A percentile compares a stretch with the other conserved stretches of the same genome.
Conservation (phyloP, 2,888 invertebrate genomes). For the Polydesmus complanatus region DNA sequence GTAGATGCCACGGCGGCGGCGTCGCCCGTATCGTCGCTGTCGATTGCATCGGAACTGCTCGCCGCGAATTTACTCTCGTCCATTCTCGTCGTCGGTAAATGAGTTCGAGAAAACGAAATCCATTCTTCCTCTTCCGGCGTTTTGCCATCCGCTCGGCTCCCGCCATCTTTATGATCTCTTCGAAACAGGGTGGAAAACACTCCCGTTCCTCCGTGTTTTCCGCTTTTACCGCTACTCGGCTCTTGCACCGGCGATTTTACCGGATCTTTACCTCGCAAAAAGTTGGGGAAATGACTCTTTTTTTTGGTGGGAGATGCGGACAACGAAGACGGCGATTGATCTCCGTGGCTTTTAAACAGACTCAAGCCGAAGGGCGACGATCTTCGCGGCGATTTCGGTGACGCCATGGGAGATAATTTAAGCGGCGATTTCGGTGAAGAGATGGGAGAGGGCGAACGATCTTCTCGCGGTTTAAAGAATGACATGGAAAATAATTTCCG, state of each 20-base stretch:
- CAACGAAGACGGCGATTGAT: slow-evolving; percentile 1
- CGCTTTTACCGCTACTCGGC: not conserved
- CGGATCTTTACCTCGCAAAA: not conserved
- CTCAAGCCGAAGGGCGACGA: slow-evolving; percentile 9
- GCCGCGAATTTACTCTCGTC: not conserved
- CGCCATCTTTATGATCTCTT: not conserved
- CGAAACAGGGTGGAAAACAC: slow-evolving; percentile 3
- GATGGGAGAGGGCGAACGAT: slow-evolving; percentile 15
- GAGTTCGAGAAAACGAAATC: not conserved
- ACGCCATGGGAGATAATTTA: slow-evolving; percentile 6
- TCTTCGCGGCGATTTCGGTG: slow-evolving; percentile 8
- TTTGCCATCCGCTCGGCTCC: not conserved
- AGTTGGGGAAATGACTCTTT: slow-evolving; percentile 9
- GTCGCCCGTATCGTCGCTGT: not conserved
- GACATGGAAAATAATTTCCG: slow-evolving; percentile 16
- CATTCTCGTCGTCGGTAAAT: not conserved
- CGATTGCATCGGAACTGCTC: not conserved
- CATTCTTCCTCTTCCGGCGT: slow-evolving; percentile 11
- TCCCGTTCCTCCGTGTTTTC: not conserved
- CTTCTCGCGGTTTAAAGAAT: slow-evolving; percentile 18
- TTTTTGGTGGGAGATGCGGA: slow-evolving; percentile 11
- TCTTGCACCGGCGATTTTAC: not conserved
- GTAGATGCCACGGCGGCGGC: not conserved
- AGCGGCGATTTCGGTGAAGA: slow-evolving; percentile 16
- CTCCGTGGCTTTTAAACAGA: slow-evolving; percentile 11